Evolutionary conservation across 2,888 invertebrate genomes (phyloP), one percentile per base, ranked within the genome.

Genomic region (Unio delphinus): DNA sequence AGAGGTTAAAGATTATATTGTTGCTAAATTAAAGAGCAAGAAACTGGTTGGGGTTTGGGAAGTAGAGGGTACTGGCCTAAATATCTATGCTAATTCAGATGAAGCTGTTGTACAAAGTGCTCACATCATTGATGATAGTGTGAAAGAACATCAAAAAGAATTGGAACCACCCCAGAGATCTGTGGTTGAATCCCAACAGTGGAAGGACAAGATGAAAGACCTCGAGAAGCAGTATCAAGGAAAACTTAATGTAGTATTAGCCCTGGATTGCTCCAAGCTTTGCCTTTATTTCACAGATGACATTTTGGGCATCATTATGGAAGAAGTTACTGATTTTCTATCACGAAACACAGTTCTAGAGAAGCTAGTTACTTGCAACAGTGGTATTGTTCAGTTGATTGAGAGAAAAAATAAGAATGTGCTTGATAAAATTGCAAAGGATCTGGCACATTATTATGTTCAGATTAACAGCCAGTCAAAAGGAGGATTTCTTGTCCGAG

Each of bases 321-420:
- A 71, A 30, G 64, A 65, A 7, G 18, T 79, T 3, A 63, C 67
- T 30, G 64, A 59, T 8, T 80, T 77, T 58, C 56, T 80, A 17
- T 60, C 65, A 26, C 57, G 62, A 5, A 77, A 80, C 68, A 73
- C 74, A 56, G 62, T 74, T n/a, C 62, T 67, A 59, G 61, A 58
- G 18, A 30, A 72, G 20, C 60, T 65, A 28, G 57, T 72, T 8
- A 45, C 60, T 30, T 64, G 75, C 58, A 20, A 66, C 6, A 69
- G 65, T 34, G 64, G 65, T 20, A 59, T 70, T 3, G 60, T 68
- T 55, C n/a, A 58, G 20, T 76, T 81, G 34, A 34, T 83, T 6
- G 66, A 68, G 3, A 68, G 57, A 18, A 64, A 79, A 26, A 64
- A 69, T 59, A 67, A 69, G 28, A 11, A 61, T n/a, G 72, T 76